Evolutionary conservation across 1,140 invertebrate species (phyloP).

Genomic region (Lasioglossum albipes): DNA sequence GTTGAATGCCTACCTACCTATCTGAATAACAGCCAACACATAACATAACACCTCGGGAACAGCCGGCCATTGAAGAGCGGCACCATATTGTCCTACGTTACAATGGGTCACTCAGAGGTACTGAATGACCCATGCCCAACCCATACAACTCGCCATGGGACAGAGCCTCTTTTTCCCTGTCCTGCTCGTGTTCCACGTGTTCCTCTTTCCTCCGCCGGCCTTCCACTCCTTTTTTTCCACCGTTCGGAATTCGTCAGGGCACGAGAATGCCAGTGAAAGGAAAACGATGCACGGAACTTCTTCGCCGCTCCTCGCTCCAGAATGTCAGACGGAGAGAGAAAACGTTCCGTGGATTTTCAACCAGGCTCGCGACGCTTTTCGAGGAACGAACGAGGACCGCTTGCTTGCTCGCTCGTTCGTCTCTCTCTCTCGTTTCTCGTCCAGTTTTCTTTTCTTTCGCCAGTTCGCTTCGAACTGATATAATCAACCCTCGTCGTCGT

Average conservation of each 20-base stretch:
- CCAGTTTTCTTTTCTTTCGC: not conserved
- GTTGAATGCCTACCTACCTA: slow-evolving; percentile 66
- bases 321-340: too few species aligned
- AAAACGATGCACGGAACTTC: slow-evolving; percentile 37
- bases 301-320: not conserved
- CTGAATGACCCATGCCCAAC: slow-evolving; percentile 68
- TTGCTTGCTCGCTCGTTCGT: too few species aligned
- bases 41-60: slow-evolving; percentile 73
- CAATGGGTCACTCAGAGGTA: slow-evolving; percentile 71
- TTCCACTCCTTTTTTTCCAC: not conserved
- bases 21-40: slow-evolving; percentile 72
- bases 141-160: slow-evolving; percentile 64
- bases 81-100: slow-evolving; percentile 70
- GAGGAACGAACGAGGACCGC: not conserved
- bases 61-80: slow-evolving; percentile 68
- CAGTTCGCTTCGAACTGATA: not conserved
- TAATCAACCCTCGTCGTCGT: not conserved
- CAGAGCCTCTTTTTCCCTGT: slow-evolving; percentile 60
- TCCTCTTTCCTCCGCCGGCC: slow-evolving; percentile 32
- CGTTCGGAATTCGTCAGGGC: slow-evolving; percentile 42
- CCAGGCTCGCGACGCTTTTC: not conserved
- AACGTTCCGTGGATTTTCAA: not conserved
- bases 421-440: not conserved
- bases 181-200: slow-evolving; percentile 46
- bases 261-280: slow-evolving; percentile 34